phyloP scores from a whole-genome alignment of 2,888 invertebrate genomes.

The Cecidostiba fungosa region DNA sequence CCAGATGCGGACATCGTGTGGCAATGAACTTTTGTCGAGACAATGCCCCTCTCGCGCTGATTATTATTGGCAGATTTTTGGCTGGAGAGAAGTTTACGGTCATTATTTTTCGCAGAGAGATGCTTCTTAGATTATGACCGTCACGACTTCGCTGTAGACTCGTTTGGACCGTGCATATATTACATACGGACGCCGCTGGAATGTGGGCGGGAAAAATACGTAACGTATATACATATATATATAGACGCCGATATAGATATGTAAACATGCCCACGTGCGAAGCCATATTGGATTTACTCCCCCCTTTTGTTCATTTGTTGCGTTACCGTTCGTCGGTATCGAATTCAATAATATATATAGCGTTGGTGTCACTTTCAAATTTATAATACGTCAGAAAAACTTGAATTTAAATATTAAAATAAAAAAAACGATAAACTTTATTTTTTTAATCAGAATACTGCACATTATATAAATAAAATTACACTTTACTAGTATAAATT shows the following conservation, averaged over 20 bases:
- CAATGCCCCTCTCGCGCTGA: background rate
- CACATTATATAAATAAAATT: background rate
- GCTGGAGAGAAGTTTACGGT: conserved; percentile 12
- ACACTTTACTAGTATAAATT: background rate
- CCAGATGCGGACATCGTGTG: background rate
- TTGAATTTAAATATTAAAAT: too few relatives aligned
- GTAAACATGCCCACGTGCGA: conserved; percentile 16
- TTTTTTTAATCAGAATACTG: too few relatives aligned
- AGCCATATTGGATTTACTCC: background rate
- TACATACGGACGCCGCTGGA: background rate
- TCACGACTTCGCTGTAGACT: conserved; percentile 12
- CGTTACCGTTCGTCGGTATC: background rate
- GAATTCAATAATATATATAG: background rate
- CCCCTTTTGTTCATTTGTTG: background rate
- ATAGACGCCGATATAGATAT: background rate
- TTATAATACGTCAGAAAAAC: background rate
- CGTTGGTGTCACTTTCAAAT: background rate
- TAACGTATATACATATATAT: background rate
- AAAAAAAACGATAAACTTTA: too few relatives aligned
- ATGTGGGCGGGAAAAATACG: conserved; percentile 6
- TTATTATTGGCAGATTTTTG: conserved; percentile 7
- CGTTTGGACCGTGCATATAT: conserved; percentile 8
- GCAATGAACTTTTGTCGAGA: conserved; percentile 2
- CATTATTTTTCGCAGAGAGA: conserved; percentile 1
- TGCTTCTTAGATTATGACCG: conserved; percentile 14